A percentile compares a stretch with the other conserved stretches of the same genome.
These are phyloP conservation scores for Tipula unca DNA, from an alignment of 2,888 invertebrate genomes.

Conservation along the genomic window DNA sequence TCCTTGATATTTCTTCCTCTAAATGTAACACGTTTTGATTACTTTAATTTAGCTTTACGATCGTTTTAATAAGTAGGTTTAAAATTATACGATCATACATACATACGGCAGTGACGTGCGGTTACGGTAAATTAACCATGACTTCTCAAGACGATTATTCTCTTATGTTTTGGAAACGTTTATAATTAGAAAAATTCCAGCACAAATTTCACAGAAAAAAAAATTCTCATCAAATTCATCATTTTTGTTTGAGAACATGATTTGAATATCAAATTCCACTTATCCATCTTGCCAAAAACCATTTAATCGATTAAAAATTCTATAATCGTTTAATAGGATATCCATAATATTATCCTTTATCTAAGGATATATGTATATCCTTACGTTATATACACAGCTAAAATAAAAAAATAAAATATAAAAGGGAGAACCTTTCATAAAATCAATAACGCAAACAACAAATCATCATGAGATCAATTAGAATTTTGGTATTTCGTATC, in stretches of 20 bases:
- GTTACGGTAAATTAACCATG: not conserved
- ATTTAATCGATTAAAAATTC: constrained; percentile 17
- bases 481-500: not conserved
- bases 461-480: not conserved
- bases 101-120: not conserved
- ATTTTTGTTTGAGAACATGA: not conserved
- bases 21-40: not conserved
- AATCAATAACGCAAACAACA: constrained; percentile 8
- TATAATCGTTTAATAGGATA: constrained; percentile 17
- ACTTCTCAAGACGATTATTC: not conserved
- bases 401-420: not conserved
- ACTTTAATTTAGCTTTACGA: not conserved
- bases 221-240: not conserved
- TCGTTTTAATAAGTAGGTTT: not conserved
- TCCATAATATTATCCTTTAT: not conserved
- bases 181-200: not conserved
- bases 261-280: constrained; percentile 4
- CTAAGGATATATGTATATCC: not conserved
- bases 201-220: not conserved
- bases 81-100: not conserved
- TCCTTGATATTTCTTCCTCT: not conserved
- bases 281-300: not conserved
- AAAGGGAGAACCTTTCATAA: not conserved
- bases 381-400: not conserved
- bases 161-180: not conserved